Evolutionary conservation across 1,140 invertebrate genomes (phyloP), one percentile per base, ranked within the genome.

Genomic region (Dryas iulia): DNA sequence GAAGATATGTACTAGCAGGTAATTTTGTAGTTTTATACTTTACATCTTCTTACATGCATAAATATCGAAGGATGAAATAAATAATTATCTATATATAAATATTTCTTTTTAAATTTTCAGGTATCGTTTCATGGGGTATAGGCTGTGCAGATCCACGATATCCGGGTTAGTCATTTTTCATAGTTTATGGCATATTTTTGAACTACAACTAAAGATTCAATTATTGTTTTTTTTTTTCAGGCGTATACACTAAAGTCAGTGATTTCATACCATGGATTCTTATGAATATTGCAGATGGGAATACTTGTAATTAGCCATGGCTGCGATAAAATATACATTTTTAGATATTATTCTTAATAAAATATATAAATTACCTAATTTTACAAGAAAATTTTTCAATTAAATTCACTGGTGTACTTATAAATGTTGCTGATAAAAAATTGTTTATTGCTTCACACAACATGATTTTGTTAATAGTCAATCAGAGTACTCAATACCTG

Each of bases 121-220:
- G 92, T 57, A 68, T 93, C 28, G 89, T 94, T 0, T 94, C 93
- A 3, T 95, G 94, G 94, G 94, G 94, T 23, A 92, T 94, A 31
- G 93, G 93, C 18, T 95, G 94, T 79, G 94, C 93, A 5, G 85
- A 91, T 69, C 82, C 80, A 5, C 91, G 86, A 30, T 92, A 91
- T 64, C 94, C 94, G 56, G 89, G 89, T 91, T 74, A 71, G 76
- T 77, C 1, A 8, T 18, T 47, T 47, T 21, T 11, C n/a, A n/a
- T n/a, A n/a, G n/a, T n/a, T n/a, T n/a, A n/a, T n/a, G n/a, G n/a
- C n/a, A n/a, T n/a, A n/a, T n/a, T n/a, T n/a, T n/a, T n/a, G n/a
- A n/a, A n/a, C n/a, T n/a, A n/a, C n/a, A n/a, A n/a, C n/a, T n/a
- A n/a, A n/a, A n/a, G n/a, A n/a, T n/a, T n/a, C n/a, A n/a, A n/a